phyloP scores from a whole-genome alignment of 2,797 vertebrate species.

The Danio kyathit region DNA sequence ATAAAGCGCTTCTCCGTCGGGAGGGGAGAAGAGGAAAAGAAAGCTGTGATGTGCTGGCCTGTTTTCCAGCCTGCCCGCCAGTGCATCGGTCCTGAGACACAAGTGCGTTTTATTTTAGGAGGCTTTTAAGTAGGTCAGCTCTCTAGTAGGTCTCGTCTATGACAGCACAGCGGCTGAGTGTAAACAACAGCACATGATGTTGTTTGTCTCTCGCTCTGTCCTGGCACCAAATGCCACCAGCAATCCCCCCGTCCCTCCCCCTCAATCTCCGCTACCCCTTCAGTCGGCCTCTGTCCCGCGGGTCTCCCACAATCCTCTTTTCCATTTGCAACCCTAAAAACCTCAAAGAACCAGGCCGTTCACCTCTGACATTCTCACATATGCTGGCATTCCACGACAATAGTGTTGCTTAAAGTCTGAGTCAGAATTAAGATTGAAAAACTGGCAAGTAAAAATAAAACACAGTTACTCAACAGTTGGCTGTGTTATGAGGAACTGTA shows the following conservation, averaged over 20 bases:
- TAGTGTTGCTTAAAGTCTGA: conserved; percentile 47
- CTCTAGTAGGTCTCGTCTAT: conserved; percentile 67
- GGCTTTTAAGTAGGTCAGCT: conserved; percentile 85
- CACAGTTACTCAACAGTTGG: not conserved
- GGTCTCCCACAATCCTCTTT: conserved; percentile 65
- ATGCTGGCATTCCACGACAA: conserved; percentile 62
- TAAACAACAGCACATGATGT: conserved; percentile 86
- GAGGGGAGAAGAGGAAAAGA: conserved; percentile 37
- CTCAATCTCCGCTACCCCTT: conserved; percentile 3
- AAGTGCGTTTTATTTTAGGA: conserved; percentile 83
- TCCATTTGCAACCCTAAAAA: conserved; percentile 51
- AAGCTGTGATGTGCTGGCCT: conserved; percentile 55
- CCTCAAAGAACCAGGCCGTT: conserved; percentile 68
- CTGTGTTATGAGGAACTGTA: not conserved
- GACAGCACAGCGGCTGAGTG: conserved; percentile 79
- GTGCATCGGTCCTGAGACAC: conserved; percentile 76
- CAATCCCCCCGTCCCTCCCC: conserved; percentile 55
- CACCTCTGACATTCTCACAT: conserved; percentile 80
- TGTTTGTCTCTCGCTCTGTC: conserved; percentile 76
- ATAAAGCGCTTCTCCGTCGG: conserved; percentile 35
- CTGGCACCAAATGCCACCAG: conserved; percentile 77
- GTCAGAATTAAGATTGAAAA: conserved; percentile 4
- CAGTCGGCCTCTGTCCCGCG: conserved; percentile 54
- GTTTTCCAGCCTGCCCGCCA: conserved; percentile 68
- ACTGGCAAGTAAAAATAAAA: not conserved